Evolutionary conservation across 2,113 vertebrate genomes (phyloP), one percentile per base, ranked within the genome.

Genomic region (Epinephelus lanceolatus): DNA sequence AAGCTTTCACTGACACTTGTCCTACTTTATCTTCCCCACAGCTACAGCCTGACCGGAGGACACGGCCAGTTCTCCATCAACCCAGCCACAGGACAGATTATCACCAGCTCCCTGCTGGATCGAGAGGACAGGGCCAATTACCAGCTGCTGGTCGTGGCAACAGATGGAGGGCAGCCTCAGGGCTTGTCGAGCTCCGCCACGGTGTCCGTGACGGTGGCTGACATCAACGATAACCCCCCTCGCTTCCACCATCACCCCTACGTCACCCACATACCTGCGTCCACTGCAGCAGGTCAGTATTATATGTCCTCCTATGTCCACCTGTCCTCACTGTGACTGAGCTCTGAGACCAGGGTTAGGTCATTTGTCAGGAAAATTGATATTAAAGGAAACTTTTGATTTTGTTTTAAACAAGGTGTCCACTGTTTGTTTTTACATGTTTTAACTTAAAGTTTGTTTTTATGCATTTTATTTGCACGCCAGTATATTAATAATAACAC

Each of bases 211-310:
- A 92, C 95, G 0, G 95, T 99, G 61, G 79, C 96, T 0, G 98
- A 99, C 62, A 96, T 99, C 85, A 99, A 99, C 2, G 98, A 99
- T 89, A 99, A 99, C 86, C 98, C 98, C 0, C 98, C 98, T 4
- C 96, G 94, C 83, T 99, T 99, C 94, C 97, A 98, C 27, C 98
- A 99, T 89, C 97, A 99, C 83, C 98, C 98, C 1, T 99, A 99
- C 0, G 98, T 99, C 88, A 99, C 98, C 1, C 98, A 99, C 6
- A 95, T 99, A 33, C 97, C 98, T 0, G 96, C 97, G 0, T 97
- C 96, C 30, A 95, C 97, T 14, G 57, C 94, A 19, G 90, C 98
- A 96, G 98, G 98, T 99, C 85, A 90, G 81, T 86, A 13, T 47
- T 37, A 18, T 47, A 47, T 19, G 12, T 6, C 25, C 9, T 25